Evolutionary conservation across 2,888 invertebrate species (phyloP).

Genomic region (Piscicola geometra): DNA sequence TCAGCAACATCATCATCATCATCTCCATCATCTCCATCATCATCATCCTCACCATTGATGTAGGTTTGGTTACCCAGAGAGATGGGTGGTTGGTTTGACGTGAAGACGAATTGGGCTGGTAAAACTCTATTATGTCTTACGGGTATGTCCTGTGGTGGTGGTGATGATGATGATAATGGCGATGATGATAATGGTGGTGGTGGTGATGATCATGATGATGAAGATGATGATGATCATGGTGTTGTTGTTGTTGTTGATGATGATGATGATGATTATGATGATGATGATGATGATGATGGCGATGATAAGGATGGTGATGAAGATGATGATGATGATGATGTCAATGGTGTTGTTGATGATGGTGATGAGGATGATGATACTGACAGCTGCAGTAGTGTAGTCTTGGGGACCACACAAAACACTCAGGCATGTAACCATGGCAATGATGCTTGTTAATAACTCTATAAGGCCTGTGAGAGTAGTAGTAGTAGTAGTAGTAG

Average conservation of each 20-base stretch:
- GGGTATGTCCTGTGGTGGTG: slow-evolving; percentile 18
- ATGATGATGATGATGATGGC: no score
- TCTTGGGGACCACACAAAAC: slow-evolving; percentile 31
- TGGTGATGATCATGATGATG: no score
- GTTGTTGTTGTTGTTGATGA: no score
- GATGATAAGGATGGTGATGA: no score
- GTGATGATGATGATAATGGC: no score
- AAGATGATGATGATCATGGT: no score
- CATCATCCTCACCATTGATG: slow-evolving; percentile 1
- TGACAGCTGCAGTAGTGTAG: slow-evolving; percentile 30
- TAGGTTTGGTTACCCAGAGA: slow-evolving; percentile 27
- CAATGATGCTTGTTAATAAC: slow-evolving; percentile 9
- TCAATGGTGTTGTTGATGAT: no score
- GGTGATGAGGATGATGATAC: not conserved
- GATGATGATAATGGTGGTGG: no score
- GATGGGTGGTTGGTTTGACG: slow-evolving; percentile 27
- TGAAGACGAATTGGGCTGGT: slow-evolving; percentile 33
- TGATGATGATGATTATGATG: no score
- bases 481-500: no score
- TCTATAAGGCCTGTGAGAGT: slow-evolving; percentile 14
- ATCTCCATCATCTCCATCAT: not conserved
- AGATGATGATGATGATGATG: no score
- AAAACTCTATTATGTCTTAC: slow-evolving; percentile 26
- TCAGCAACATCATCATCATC: no score
- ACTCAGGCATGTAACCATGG: not conserved